Conservation (phyloP, 1,140 invertebrate genomes). For the Halyomorpha halys region DNA sequence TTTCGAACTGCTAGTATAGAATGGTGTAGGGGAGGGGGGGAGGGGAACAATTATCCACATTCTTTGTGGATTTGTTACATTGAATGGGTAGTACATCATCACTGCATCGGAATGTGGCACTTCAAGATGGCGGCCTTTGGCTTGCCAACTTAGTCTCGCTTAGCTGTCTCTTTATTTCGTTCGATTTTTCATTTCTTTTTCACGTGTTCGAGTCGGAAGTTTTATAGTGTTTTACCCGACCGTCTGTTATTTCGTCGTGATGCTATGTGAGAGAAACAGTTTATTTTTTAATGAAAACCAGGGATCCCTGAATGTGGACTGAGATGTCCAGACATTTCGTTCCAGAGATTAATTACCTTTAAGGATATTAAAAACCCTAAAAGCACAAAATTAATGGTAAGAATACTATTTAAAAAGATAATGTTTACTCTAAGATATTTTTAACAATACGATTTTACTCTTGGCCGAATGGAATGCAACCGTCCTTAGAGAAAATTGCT, state of each 20-base stretch:
- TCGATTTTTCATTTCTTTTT: not conserved
- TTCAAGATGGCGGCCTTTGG: slow-evolving; percentile 50
- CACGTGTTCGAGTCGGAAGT: no score
- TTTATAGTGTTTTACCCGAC: no score
- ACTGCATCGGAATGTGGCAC: slow-evolving; percentile 47
- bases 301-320: slow-evolving; percentile 10
- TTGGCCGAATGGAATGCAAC: not conserved
- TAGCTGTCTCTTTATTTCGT: slow-evolving; percentile 36
- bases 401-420: not conserved
- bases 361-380: not conserved
- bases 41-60: slow-evolving; percentile 19
- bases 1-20: slow-evolving; percentile 11
- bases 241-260: no score
- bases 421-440: not conserved
- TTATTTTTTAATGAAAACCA: no score
- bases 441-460: not conserved
- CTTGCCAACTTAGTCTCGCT: slow-evolving; percentile 46
- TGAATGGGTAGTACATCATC: slow-evolving; percentile 29
- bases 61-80: slow-evolving; percentile 15
- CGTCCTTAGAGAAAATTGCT: slow-evolving; percentile 16
- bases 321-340: slow-evolving; percentile 19
- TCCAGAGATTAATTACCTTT: slow-evolving; percentile 21
- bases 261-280: no score
- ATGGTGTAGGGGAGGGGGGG: not conserved
- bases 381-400: not conserved